These are phyloP conservation scores for Caenorhabditis drosophilae DNA, from an alignment of 2,888 invertebrate genomes.

Conservation along the genomic window DNA sequence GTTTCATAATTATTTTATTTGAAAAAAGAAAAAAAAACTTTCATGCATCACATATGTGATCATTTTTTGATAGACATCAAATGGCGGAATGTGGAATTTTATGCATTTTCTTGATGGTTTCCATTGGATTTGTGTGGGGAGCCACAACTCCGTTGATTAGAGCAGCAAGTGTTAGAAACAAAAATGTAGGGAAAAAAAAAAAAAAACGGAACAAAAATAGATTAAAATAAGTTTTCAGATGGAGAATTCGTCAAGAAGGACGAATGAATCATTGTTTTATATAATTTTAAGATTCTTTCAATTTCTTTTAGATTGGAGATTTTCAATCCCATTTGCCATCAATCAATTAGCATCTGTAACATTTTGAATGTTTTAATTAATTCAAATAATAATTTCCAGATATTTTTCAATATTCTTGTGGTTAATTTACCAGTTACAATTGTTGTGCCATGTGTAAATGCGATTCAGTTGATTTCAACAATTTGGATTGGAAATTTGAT, in stretches of 20 bases:
- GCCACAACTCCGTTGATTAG: slow-evolving; percentile 49
- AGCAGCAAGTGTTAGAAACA: slow-evolving; percentile 16
- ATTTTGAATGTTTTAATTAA: background rate
- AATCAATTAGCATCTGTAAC: slow-evolving; percentile 42
- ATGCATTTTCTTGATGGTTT: slow-evolving; percentile 27
- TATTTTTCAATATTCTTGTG: slow-evolving; percentile 42
- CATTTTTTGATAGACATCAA: too few relatives aligned
- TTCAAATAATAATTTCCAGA: slow-evolving; percentile 13
- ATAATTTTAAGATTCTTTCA: slow-evolving; percentile 18
- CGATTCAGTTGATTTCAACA: slow-evolving; percentile 39
- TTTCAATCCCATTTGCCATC: slow-evolving; percentile 36
- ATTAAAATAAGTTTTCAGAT: too few relatives aligned
- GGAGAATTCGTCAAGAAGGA: too few relatives aligned
- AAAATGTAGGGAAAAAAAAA: background rate
- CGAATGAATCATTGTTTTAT: background rate
- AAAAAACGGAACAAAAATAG: too few relatives aligned
- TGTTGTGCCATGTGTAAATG: slow-evolving; percentile 46
- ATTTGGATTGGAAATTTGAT: slow-evolving; percentile 24
- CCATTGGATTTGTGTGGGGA: slow-evolving; percentile 47
- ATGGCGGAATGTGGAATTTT: slow-evolving; percentile 31
- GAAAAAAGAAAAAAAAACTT: too few relatives aligned
- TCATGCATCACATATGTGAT: too few relatives aligned
- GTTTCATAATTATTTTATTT: background rate
- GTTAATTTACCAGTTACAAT: slow-evolving; percentile 39
- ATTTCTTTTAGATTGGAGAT: slow-evolving; percentile 34